Evolutionary conservation across 2,888 invertebrate species (phyloP), one percentile per base, ranked within the genome.

Genomic region (Heliconius hortense): DNA sequence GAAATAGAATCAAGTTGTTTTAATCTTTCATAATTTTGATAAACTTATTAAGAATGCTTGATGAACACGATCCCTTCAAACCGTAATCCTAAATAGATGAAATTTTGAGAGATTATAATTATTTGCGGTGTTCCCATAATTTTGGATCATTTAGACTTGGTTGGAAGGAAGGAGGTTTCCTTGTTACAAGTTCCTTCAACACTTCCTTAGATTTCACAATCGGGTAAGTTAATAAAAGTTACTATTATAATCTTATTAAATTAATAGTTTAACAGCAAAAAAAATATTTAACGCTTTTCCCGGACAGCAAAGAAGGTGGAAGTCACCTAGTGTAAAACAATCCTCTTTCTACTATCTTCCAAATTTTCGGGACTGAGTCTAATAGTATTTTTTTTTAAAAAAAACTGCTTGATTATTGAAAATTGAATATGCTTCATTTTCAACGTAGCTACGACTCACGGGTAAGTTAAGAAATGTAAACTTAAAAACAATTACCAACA

Each of bases 401-500:
- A 53, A 56, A n/a, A 11, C 21, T 56, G 21, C 10, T 56, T 56
- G 56, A 10, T 56, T n/a, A 56, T 56, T 56, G n/a, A 56, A 56
- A n/a, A 56, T 56, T n/a, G 53, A 56, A 56, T 56, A 56, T 10
- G 10, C 53, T 21, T 21, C 8, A 53, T 2, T 53, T 53, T 21
- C 10, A n/a, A 28, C 60, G 1, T 11, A 39, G 10, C n/a, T 26
- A 43, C 28, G 11, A 21, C 28, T 60, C 8, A 62, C 13, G 43
- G 60, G 13, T 56, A 70, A 69, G 64, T 72, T 72, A 10, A 28
- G 48, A 26, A 75, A 73, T 56, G 60, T 75, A 73, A 68, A 77
- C 66, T 78, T 48, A 66, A 66, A 74, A 79, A 76, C 74, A 79
- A 75, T 77, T 75, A 64, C 13, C 13, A 64, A 72, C 56, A 39